These are phyloP conservation scores for Brachionus rotundiformis DNA, from an alignment of 1,140 invertebrate genomes.

Conservation along the genomic window DNA sequence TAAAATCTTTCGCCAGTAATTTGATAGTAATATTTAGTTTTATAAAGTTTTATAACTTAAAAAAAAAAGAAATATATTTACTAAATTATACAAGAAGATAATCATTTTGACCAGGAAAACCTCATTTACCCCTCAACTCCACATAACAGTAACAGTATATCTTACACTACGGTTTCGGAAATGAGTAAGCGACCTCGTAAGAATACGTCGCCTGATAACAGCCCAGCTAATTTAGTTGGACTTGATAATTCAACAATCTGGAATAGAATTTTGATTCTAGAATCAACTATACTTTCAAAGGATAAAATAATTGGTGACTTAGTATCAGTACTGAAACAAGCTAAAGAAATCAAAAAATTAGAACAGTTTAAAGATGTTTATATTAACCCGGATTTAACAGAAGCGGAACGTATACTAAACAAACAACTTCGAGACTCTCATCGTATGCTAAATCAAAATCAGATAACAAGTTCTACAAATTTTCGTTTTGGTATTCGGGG, in stretches of 20 bases:
- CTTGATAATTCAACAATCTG: background rate
- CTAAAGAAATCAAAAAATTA: too few species aligned
- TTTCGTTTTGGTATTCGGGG: background rate
- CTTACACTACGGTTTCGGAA: background rate
- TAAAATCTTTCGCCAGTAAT: too few species aligned
- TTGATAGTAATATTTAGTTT: too few species aligned
- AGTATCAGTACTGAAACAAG: background rate
- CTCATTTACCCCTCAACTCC: background rate
- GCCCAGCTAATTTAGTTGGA: background rate
- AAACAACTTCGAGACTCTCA: background rate
- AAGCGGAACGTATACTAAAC: background rate
- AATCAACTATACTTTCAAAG: background rate
- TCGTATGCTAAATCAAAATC: background rate
- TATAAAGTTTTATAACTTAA: too few species aligned
- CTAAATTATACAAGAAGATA: background rate
- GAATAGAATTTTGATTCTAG: conserved; percentile 5
- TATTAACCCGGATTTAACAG: background rate
- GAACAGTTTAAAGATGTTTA: background rate
- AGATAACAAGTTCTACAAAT: background rate
- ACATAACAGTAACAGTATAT: background rate
- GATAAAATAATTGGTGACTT: background rate
- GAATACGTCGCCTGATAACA: background rate
- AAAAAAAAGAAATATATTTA: background rate
- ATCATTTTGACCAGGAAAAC: background rate
- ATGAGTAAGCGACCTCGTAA: background rate